Base-by-base conservation (phyloP, 2,888 invertebrate genomes). In the Apoda limacodes region DNA sequence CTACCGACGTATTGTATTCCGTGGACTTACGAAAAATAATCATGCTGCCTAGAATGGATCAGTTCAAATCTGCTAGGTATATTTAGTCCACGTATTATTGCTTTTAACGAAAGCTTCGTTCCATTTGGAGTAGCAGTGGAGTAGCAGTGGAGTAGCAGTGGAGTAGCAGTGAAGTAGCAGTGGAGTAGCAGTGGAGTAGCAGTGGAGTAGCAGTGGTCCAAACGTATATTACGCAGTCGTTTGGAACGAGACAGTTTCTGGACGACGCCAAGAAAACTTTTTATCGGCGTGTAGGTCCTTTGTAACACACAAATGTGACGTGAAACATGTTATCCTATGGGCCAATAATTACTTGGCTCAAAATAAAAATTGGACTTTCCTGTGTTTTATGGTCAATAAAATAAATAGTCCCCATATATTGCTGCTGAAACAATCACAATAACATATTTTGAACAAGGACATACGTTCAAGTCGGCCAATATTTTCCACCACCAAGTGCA, bases 401-500 rank as follows among this genome's bases (percentile, higher is more conserved):
- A 33, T 50, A 1, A 47, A 47, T 30, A 40, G 40, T n/a, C n/a
- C 25, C 31, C 40, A 17, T 25, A 31, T n/a, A 42, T 43, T 28
- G 20, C 33, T 19, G 36, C 39, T 20, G 20, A 40, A 15, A 34
- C 34, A 12, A 41, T 46, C 19, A 32, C 10, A n/a, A 25, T 48
- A 4, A 22, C 32, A 25, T 39, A 39, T 21, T 44, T 48, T 25
- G 43, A 44, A 33, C 43, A 43, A 3, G 47, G 49, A 3, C 45
- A 48, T 27, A 48, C 48, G 9, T 46, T 48, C 27, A 45, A 46
- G 45, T 34, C 37, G 12, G 23, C 35, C 31, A 47, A 48, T 23
- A 38, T 39, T 22, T 37, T 46, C 7, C 48, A 48, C 27, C 42
- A 43, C 20, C 43, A 46, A 21, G 43, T 45, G 3, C 41, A 44